Conservation (phyloP, 2,797 vertebrate species). For the Phalanger gymnotis region DNA sequence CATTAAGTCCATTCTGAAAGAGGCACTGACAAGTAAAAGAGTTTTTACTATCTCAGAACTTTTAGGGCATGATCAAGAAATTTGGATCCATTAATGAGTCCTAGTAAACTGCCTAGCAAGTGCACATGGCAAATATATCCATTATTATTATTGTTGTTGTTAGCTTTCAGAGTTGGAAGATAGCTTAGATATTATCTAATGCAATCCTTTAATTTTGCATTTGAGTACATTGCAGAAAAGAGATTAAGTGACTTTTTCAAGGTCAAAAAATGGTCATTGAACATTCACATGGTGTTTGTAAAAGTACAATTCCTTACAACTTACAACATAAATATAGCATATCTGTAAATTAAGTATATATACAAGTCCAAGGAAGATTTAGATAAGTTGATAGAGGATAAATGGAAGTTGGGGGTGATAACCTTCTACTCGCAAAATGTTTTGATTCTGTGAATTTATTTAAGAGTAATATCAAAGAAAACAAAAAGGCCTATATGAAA, state of each 20-base stretch:
- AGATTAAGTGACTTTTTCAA: background rate
- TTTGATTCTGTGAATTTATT: background rate
- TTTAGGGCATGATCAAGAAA: constrained; percentile 9
- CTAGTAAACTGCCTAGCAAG: background rate
- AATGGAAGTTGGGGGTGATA: background rate
- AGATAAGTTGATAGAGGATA: background rate
- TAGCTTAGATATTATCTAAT: background rate
- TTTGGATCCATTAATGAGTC: background rate
- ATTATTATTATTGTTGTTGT: background rate
- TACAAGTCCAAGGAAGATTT: background rate
- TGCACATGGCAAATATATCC: background rate
- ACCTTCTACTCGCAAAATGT: background rate
- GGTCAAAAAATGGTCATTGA: background rate
- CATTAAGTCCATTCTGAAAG: background rate
- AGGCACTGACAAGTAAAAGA: background rate
- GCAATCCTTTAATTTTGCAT: background rate
- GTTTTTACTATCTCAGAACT: background rate
- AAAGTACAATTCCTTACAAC: background rate
- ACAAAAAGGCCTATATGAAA: background rate
- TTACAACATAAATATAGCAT: background rate
- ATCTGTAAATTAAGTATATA: constrained; percentile 26
- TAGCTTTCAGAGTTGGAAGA: constrained; percentile 1
- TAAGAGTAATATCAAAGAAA: background rate
- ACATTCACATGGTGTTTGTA: background rate
- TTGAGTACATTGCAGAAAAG: background rate